Evolutionary conservation across 2,797 vertebrate genomes (phyloP).

Genomic region (Enteromius mattozi): DNA sequence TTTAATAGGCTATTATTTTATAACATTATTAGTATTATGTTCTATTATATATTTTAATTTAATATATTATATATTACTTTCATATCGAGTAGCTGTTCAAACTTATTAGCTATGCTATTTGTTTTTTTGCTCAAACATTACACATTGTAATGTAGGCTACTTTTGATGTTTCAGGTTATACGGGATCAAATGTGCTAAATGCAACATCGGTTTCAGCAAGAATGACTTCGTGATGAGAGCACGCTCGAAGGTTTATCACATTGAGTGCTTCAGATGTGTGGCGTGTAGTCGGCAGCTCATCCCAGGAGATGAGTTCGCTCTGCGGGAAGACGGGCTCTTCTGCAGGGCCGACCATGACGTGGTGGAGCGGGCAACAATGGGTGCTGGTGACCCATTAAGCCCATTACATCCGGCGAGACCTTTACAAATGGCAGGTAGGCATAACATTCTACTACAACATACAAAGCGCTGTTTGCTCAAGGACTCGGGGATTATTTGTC

Average conservation of each 20-base stretch:
- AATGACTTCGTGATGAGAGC: conserved; percentile 98
- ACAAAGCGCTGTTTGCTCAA: conserved; percentile 42
- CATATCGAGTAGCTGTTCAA: not conserved
- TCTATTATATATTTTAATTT: not conserved
- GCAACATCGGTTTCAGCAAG: conserved; percentile 97
- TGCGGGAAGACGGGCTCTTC: conserved; percentile 94
- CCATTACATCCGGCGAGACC: conserved; percentile 91
- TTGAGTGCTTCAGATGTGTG: conserved; percentile 98
- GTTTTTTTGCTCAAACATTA: not conserved
- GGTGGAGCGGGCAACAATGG: conserved; percentile 91
- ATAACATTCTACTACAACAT: conserved; percentile 45
- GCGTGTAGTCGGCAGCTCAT: conserved; percentile 97
- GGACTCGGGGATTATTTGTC: conserved; percentile 13
- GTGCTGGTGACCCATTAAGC: conserved; percentile 89
- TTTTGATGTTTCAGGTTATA: conserved; percentile 82
- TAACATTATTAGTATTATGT: not conserved
- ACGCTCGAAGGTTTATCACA: conserved; percentile 96
- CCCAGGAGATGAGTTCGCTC: conserved; percentile 94
- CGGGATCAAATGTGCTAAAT: conserved; percentile 97
- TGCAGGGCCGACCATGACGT: conserved; percentile 95
- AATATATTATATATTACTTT: not conserved
- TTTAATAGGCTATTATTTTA: not conserved
- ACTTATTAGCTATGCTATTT: not conserved
- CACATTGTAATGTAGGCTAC: conserved; percentile 23
- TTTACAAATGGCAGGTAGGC: conserved; percentile 97